Percentiles rank a stretch among this genome's conserved stretches.
phyloP scores from a whole-genome alignment of 35 echinoderm and acorn worm genomes.

The Strongylocentrotus purpuratus region DNA sequence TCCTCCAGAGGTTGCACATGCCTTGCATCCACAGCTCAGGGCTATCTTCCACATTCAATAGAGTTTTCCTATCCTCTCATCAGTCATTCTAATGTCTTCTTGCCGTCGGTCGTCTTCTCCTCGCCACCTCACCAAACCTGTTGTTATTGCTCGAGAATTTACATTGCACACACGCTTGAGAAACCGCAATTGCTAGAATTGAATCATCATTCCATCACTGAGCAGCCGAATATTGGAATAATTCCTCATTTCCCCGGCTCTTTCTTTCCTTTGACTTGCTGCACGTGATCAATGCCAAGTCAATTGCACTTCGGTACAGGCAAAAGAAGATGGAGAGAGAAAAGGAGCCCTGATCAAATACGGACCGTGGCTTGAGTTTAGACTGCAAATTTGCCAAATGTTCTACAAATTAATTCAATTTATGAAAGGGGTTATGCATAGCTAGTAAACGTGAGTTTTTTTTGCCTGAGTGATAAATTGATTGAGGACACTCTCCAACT shows the following conservation, averaged over 20 bases:
- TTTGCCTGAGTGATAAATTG: neutral
- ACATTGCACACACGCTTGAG: neutral
- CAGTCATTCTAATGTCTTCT: neutral
- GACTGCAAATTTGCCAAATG: constrained; percentile 10
- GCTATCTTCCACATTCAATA: neutral
- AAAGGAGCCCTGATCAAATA: neutral
- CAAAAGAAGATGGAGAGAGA: neutral
- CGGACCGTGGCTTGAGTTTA: neutral
- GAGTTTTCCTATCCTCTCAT: neutral
- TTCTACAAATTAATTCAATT: constrained; percentile 14
- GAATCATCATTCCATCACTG: constrained; percentile 8
- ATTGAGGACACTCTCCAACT: neutral
- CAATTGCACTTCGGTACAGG: neutral
- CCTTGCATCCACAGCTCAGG: neutral
- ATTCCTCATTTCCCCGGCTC: neutral
- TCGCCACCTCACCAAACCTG: neutral
- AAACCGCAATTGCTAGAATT: neutral
- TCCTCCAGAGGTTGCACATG: neutral
- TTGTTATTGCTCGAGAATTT: neutral
- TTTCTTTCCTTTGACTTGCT: neutral
- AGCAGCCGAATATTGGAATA: constrained; percentile 2
- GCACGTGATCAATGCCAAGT: neutral
- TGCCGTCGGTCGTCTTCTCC: neutral
- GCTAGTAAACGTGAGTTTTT: neutral
- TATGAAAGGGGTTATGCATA: neutral